Evolutionary conservation across 2,797 vertebrate species (phyloP), one percentile per base, ranked within the genome.

Genomic region (Simalia tracyae): DNA sequence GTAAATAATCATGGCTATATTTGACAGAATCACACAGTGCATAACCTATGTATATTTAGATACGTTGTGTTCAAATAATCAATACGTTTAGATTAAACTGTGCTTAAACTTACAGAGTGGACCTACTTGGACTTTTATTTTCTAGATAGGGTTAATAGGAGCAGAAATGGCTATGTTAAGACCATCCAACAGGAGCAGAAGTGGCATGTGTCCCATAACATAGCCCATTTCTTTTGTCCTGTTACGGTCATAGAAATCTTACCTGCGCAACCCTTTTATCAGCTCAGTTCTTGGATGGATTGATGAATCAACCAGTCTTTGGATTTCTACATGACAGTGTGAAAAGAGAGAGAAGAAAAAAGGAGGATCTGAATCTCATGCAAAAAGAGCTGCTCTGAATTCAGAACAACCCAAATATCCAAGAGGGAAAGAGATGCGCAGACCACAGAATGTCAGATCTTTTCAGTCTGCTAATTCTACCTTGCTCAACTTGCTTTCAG

Each of bases 401-500:
- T 92, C 46, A 59, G 36, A 46, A 59, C 81, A 89, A 68, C 87
- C 54, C 28, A n/a, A n/a, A 66, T n/a, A 66, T 66, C 64, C 9
- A 4, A 84, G 12, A 28, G 50, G 36, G 24, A 9, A 31, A 17
- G 46, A 85, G 76, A 50, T 6, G 5, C 64, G 10, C n/a, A 66
- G 56, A 66, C 63, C 15, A n/a, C 24, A 50, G 17, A 89, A 68
- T 15, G 89, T 86, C 61, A 92, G 87, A 89, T 84, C 46, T 93
- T 89, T 3, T 6, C 60, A 91, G 84, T 46, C 95, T 92, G 87
- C 93, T 68, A 92, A 72, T 50, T 89, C 54, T n/a, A 59, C 56
- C 91, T 81, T 92, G 50, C 94, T 92, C 60, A 89, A 63, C 9
- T 14, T 5, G 88, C 60, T 94, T 85, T 93, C 86, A 76, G 88